phyloP scores from a whole-genome alignment of 2,113 vertebrate genomes.

The Planiliza haematocheilus region DNA sequence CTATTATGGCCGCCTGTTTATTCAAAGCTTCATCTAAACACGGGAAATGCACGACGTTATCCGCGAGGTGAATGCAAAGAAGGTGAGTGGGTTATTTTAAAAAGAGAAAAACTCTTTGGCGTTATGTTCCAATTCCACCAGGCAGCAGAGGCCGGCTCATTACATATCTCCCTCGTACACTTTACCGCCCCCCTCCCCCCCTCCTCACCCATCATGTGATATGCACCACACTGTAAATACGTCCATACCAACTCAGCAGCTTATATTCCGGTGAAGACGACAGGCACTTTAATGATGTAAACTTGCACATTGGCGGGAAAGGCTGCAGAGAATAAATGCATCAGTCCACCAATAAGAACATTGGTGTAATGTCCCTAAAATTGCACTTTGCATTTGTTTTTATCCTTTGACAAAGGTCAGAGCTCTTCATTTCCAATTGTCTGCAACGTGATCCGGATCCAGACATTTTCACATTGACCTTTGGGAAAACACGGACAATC shows the following conservation, averaged over 20 bases:
- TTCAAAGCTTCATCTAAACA: constrained; percentile 44
- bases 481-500: too few relatives aligned
- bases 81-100: constrained; percentile 16
- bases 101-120: constrained; percentile 1
- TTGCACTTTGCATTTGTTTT: too few relatives aligned
- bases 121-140: constrained; percentile 22
- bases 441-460: too few relatives aligned
- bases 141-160: constrained; percentile 40
- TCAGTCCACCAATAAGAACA: background rate
- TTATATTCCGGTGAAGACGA: background rate
- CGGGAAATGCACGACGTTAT: constrained; percentile 8
- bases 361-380: too few relatives aligned
- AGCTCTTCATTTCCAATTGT: too few relatives aligned
- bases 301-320: too few relatives aligned
- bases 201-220: constrained; percentile 33
- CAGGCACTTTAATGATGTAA: too few relatives aligned
- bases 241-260: constrained; percentile 12
- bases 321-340: too few relatives aligned
- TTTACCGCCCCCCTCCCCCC: constrained; percentile 16
- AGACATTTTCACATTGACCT: too few relatives aligned
- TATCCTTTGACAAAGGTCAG: too few relatives aligned
- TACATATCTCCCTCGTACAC: constrained; percentile 39
- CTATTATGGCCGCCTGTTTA: constrained; percentile 49
- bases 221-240: constrained; percentile 7
- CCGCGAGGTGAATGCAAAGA: constrained; percentile 36